Conservation (phyloP, 2,113 vertebrate species). For the Manacus vitellinus region DNA sequence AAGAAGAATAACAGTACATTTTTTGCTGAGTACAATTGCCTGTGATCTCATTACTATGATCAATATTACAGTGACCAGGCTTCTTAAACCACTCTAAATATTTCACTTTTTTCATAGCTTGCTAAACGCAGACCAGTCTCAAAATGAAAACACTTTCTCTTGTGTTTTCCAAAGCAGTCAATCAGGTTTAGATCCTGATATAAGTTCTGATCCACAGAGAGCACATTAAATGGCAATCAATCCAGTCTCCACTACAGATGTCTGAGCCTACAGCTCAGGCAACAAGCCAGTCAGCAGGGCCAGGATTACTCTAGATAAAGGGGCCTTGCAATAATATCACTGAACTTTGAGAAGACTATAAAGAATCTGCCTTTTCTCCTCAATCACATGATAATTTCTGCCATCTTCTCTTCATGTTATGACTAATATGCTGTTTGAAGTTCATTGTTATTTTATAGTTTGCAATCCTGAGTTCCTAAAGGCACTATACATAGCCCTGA, state of each 20-base stretch:
- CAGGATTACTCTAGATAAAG: not conserved
- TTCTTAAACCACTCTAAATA: not conserved
- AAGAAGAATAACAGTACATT: not conserved
- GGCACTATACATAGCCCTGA: not conserved
- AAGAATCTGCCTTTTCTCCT: not conserved
- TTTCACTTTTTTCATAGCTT: not conserved
- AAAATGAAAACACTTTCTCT: not conserved
- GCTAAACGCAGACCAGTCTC: not conserved
- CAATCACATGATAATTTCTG: not conserved
- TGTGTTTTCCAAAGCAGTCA: not conserved
- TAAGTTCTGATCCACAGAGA: not conserved
- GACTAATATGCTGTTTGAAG: not conserved
- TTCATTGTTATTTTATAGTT: not conserved
- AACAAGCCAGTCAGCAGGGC: not conserved
- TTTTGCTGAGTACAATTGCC: not conserved
- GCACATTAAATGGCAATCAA: conserved; percentile 2
- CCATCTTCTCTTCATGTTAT: not conserved
- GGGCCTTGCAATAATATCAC: not conserved
- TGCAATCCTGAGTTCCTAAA: not conserved
- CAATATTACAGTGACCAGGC: not conserved
- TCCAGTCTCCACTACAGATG: not conserved
- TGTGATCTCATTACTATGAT: not conserved
- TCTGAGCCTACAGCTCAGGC: not conserved
- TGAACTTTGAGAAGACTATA: not conserved
- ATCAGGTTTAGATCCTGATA: not conserved